Conservation (phyloP, 2,113 vertebrate genomes). For the Acrocephalus kingi region DNA sequence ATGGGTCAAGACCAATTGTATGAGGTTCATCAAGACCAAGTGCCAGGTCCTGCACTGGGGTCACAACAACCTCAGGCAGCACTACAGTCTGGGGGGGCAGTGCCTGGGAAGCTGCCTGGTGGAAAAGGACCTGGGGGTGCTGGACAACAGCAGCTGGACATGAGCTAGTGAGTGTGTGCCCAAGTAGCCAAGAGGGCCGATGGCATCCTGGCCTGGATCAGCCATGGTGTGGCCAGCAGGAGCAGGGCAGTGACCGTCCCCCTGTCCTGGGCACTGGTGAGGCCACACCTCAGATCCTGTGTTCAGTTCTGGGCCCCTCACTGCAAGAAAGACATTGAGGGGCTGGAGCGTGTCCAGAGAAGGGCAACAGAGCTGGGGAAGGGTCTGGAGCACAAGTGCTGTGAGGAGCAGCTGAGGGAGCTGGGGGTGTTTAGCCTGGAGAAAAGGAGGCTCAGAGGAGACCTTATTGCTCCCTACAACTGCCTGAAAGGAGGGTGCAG, state of each 20-base stretch:
- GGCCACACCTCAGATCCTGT: background rate
- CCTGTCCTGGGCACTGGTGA: background rate
- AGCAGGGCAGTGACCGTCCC: background rate
- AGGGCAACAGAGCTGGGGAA: background rate
- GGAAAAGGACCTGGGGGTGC: background rate
- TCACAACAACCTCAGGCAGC: background rate
- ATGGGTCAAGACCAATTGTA: background rate
- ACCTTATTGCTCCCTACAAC: fast-evolving
- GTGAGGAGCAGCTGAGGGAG: background rate
- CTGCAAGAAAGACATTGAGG: background rate
- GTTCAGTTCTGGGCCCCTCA: background rate
- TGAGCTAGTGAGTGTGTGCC: background rate
- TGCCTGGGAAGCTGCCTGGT: fast-evolving
- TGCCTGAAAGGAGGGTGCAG: background rate
- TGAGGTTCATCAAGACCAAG: background rate
- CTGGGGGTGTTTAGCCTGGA: background rate
- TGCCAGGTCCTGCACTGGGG: fast-evolving
- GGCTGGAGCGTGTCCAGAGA: background rate
- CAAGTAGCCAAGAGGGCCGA: background rate
- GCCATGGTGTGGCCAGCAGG: background rate
- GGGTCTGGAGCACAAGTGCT: background rate
- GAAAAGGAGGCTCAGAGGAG: background rate
- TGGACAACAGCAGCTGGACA: background rate
- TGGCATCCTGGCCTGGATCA: background rate
- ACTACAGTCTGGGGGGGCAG: background rate